Conservation (phyloP, 1,140 invertebrate species). For the Drosophila kurseongensis region DNA sequence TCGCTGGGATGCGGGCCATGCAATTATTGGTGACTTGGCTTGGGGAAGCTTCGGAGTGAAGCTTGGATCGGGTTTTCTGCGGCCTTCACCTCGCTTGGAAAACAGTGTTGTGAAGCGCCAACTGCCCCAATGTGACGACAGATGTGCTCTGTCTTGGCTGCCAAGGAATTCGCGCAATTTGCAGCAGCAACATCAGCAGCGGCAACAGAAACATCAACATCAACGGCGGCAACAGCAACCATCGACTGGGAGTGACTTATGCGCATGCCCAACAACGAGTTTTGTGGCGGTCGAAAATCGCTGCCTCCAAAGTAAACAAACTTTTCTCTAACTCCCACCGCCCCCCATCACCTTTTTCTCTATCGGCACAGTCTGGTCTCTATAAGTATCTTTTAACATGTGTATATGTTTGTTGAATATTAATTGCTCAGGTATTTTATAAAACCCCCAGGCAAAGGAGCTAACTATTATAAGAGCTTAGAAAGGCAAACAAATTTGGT, state of each 20-base stretch:
- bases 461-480: no score
- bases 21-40: conserved; percentile 59
- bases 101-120: conserved; percentile 28
- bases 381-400: not conserved
- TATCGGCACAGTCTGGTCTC: not conserved
- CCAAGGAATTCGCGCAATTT: conserved; percentile 77
- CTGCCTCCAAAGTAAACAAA: conserved; percentile 70
- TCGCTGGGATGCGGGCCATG: conserved; percentile 39
- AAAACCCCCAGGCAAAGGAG: no score
- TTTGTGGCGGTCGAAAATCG: conserved; percentile 53
- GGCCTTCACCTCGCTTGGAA: conserved; percentile 48
- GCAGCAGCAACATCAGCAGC: conserved; percentile 31
- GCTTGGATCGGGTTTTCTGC: conserved; percentile 36
- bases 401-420: no score
- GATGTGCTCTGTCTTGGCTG: conserved; percentile 49
- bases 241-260: conserved; percentile 66
- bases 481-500: no score
- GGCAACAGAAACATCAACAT: conserved; percentile 4
- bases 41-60: conserved; percentile 3
- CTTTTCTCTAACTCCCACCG: conserved; percentile 36
- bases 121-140: conserved; percentile 62
- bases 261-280: conserved; percentile 66
- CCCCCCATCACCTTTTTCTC: conserved; percentile 10
- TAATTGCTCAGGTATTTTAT: no score
- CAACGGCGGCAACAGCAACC: conserved; percentile 12